Evolutionary conservation across 1,140 invertebrate species (phyloP).

Genomic region (Bombyx mandarina): DNA sequence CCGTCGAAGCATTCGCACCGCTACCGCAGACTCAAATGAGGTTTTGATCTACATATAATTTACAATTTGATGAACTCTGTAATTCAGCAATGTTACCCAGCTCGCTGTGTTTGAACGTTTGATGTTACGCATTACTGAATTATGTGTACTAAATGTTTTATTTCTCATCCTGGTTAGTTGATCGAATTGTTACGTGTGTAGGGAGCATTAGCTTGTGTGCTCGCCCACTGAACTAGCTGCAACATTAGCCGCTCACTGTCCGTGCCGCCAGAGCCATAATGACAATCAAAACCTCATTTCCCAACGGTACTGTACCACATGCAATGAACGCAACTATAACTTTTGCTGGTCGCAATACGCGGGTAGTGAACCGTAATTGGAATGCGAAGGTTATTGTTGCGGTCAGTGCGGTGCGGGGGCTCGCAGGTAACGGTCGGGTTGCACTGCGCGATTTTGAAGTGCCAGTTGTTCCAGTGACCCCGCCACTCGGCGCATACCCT

Average conservation of each 20-base stretch:
- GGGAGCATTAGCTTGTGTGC: no score
- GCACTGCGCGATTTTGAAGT: slow-evolving; percentile 10
- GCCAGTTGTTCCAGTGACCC: slow-evolving; percentile 65
- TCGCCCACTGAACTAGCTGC: no score
- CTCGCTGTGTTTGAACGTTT: no score
- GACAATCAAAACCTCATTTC: background rate
- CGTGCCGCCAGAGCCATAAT: background rate
- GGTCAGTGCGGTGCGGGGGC: background rate
- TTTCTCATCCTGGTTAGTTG: no score
- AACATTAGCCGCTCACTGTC: background rate
- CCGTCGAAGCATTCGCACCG: background rate
- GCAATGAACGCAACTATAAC: slow-evolving; percentile 3
- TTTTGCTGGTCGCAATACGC: background rate
- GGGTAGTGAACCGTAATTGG: no score
- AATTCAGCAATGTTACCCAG: no score
- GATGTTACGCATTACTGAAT: no score
- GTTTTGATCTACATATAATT: no score
- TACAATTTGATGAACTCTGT: no score
- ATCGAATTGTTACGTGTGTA: no score
- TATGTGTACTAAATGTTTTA: no score
- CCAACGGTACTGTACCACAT: background rate
- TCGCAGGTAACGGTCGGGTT: slow-evolving; percentile 3
- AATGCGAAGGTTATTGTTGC: no score
- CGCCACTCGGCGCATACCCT: slow-evolving; percentile 66
- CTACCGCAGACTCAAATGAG: background rate